Conservation (phyloP, 2,888 invertebrate species). For the Leptinotarsa juncta region DNA sequence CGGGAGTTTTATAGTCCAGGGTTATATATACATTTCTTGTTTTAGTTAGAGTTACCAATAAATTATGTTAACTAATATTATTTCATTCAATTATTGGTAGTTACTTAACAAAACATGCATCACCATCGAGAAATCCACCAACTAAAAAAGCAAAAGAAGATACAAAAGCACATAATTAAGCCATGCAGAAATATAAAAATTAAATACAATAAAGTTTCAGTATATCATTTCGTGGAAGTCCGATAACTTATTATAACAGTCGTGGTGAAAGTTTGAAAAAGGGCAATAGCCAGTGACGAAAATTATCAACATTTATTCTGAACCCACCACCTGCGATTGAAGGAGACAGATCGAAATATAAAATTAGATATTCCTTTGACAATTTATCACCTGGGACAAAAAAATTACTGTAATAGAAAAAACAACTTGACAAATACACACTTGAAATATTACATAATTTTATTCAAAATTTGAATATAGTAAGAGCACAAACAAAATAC, state of each 20-base stretch:
- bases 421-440: neutral
- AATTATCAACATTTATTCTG: neutral
- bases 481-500: neutral
- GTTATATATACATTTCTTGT: too few relatives aligned
- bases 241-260: neutral
- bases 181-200: conserved; percentile 2
- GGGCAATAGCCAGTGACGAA: conserved; percentile 24
- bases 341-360: neutral
- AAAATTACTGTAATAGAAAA: neutral
- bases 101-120: neutral
- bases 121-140: neutral
- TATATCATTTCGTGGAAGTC: neutral
- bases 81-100: neutral
- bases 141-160: neutral
- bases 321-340: conserved; percentile 17
- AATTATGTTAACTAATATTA: too few relatives aligned
- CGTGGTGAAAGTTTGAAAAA: conserved; percentile 2
- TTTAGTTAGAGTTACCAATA: too few relatives aligned
- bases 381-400: neutral
- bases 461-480: neutral
- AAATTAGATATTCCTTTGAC: neutral
- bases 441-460: neutral
- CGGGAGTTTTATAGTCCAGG: too few relatives aligned
- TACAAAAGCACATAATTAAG: conserved; percentile 12
- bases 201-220: conserved; percentile 17